phyloP scores from a whole-genome alignment of 2,797 vertebrate species.

The Florisuga fusca region DNA sequence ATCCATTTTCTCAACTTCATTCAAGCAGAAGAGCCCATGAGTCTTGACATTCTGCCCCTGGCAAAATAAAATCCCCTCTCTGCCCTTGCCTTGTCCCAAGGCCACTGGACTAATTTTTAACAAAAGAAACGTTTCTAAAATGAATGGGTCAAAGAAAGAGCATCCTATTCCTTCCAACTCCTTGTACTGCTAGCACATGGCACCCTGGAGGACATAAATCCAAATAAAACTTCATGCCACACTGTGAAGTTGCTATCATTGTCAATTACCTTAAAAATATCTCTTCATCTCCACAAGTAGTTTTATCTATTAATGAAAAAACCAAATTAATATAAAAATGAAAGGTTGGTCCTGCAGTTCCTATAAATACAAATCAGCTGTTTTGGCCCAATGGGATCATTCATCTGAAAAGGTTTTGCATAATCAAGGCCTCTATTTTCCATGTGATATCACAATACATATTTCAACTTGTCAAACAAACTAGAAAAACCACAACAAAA shows the following conservation, averaged over 20 bases:
- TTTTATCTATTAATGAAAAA: neutral
- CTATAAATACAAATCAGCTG: neutral
- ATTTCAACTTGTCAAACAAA: neutral
- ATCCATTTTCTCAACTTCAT: slow-evolving; percentile 28
- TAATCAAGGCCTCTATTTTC: neutral
- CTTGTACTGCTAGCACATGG: neutral
- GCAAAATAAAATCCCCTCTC: slow-evolving; percentile 35
- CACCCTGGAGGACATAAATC: neutral
- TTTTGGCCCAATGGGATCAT: neutral
- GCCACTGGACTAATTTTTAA: slow-evolving; percentile 18
- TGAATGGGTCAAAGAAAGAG: slow-evolving; percentile 14
- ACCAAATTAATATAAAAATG: neutral
- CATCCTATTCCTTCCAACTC: neutral
- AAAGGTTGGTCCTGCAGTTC: neutral
- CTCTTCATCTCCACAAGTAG: neutral
- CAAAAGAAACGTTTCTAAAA: neutral
- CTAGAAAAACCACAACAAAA: neutral
- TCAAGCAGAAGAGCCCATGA: slow-evolving; percentile 36
- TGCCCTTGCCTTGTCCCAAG: slow-evolving; percentile 25
- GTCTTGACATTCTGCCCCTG: slow-evolving; percentile 39
- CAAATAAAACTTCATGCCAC: neutral
- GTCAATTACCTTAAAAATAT: neutral
- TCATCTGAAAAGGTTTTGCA: neutral
- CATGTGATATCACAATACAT: neutral
- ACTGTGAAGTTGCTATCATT: neutral